phyloP scores from a whole-genome alignment of 2,888 invertebrate species.

The Colostygia pectinataria region DNA sequence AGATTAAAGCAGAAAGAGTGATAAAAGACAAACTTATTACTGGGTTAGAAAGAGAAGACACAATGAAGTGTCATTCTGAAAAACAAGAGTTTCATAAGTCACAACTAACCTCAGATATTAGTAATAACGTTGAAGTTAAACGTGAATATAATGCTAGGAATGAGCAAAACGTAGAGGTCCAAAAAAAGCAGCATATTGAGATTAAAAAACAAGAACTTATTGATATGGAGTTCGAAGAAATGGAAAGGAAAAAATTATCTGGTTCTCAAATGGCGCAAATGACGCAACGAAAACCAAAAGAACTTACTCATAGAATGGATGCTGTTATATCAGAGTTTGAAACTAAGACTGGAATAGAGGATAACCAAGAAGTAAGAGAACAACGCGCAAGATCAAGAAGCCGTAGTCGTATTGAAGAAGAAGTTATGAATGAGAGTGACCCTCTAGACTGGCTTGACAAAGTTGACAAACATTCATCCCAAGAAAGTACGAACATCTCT shows the following conservation, averaged over 20 bases:
- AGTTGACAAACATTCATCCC: conserved; percentile 40
- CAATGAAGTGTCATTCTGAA: conserved; percentile 23
- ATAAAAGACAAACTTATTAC: conserved; percentile 33
- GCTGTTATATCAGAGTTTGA: conserved; percentile 71
- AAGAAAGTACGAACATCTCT: conserved; percentile 35
- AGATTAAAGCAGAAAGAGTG: conserved; percentile 30
- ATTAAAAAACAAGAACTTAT: conserved; percentile 17
- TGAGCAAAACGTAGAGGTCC: conserved; percentile 15
- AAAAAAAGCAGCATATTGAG: conserved; percentile 9
- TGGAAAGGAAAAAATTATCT: conserved; percentile 40
- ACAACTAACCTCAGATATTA: conserved; percentile 1
- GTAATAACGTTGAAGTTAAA: conserved; percentile 15
- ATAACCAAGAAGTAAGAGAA: conserved; percentile 45
- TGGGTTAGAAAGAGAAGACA: conserved; percentile 30
- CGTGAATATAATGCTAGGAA: conserved; percentile 2
- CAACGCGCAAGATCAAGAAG: conserved; percentile 53
- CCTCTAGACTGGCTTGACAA: conserved; percentile 60
- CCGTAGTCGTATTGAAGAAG: conserved; percentile 56
- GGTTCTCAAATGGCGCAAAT: conserved; percentile 70
- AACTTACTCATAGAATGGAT: conserved; percentile 65
- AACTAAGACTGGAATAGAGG: conserved; percentile 55
- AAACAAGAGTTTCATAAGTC: conserved; percentile 18
- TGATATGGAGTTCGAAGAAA: conserved; percentile 25
- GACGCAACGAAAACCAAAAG: conserved; percentile 61
- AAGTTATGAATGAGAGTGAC: conserved; percentile 52